Evolutionary conservation across 1,140 invertebrate genomes (phyloP), one percentile per base, ranked within the genome.

Genomic region (Bombus fervidus): DNA sequence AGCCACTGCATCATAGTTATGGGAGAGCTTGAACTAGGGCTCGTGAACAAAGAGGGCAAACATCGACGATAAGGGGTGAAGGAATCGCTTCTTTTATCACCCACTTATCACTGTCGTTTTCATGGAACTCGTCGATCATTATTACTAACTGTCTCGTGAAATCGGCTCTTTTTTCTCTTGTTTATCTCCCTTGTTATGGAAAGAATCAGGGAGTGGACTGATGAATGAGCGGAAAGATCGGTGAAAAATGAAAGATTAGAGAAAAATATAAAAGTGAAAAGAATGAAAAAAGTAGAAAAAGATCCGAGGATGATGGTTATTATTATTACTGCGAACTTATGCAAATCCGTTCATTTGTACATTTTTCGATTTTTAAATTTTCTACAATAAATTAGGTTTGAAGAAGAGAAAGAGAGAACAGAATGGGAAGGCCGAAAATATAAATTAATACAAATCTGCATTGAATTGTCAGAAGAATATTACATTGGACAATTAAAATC

Each of bases 51-150:
- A 81, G 81, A n/a, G 62, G n/a, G 12, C n/a, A 12, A 57, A 66
- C 59, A 41, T 37, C 39, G 15, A n/a, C 73, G 78, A 75, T 81
- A 76, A 81, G 43, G 37, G 10, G 25, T 13, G 34, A n/a, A 66
- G 39, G 68, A 34, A 75, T 81, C 79, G 66, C 39, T 15, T 28
- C 28, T 53, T 28, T 91, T 89, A 89, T 89, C 87, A 34, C 15
- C 77, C 79, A 85, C 83, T 91, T 91, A 91, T 91, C 84, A 71
- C 62, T 57, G 64, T n/a, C 62, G 12, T n/a, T 90, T 91, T 81
- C 84, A 85, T 66, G 71, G 83, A 91, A 91, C 89, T 87, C 89
- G 82, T 86, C 84, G 43, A 89, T 85, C 89, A 82, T 68, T 22
- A 18, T 64, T 66, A 47, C 72, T 25, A 74, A 41, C 25, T 72